Evolutionary conservation across 1,140 invertebrate species (phyloP), one percentile per base, ranked within the genome.

Genomic region (Lamellibrachia luymesi): DNA sequence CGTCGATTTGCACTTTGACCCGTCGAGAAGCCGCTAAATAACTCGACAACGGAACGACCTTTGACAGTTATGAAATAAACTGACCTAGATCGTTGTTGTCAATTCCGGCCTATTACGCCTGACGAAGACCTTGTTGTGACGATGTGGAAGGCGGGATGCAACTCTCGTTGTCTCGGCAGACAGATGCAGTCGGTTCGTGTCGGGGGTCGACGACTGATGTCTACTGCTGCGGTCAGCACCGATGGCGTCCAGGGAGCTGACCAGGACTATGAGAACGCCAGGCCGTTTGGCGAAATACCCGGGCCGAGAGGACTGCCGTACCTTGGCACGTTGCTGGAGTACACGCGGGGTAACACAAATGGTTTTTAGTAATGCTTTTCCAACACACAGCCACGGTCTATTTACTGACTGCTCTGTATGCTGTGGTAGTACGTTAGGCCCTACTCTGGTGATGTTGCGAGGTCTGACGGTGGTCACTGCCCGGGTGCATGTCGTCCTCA

Each of bases 271-370:
- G 90, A 93, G n/a, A 50, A 91, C 93, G 94, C 94, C 2, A 95
- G 94, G 93, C 94, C 95, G 50, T 96, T 95, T 92, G 92, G 92
- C 92, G 94, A 95, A 50, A 95, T 96, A 27, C 95, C 95, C 56
- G 95, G 95, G 17, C 95, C 95, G 38, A 94, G 94, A 92, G 95
- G 95, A 13, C 90, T 95, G 22, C 95, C 95, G 27, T 95, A 94
- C 92, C 91, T 96, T 91, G 95, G 95, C 64, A 95, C 95, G 51
- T 93, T 95, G 92, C 93, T 95, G 49, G 92, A 95, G 10, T 96
- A 95, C 92, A 94, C 94, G 90, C 93, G 94, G 92, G 95, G 95
- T 95, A 94, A 90, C 38, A 38, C 1, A 38, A 38, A 0, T 38
- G 38, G 38, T 38, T 38, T 38, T 1, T 38, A 38, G 38, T 38